Percentiles rank a stretch among this genome's conserved stretches.
These are phyloP conservation scores for Zosterops pallidus DNA, from an alignment of 2,113 vertebrate species.

Conservation along the genomic window DNA sequence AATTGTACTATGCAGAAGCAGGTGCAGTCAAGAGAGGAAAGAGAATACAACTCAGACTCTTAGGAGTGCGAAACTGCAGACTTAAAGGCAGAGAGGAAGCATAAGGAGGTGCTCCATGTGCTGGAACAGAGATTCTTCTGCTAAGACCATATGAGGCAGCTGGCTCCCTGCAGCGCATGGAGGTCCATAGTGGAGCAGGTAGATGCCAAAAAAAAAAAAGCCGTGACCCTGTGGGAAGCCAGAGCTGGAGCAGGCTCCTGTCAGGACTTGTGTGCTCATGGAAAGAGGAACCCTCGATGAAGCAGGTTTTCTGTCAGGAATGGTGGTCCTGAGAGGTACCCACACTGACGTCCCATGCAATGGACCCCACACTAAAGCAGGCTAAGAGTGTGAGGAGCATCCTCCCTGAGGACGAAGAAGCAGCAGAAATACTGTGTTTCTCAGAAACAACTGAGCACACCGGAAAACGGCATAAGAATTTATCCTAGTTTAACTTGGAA, in stretches of 20 bases:
- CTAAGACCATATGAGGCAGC: not conserved
- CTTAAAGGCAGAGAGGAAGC: not conserved
- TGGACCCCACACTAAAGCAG: not conserved
- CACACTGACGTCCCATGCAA: not conserved
- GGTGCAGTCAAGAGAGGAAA: not conserved
- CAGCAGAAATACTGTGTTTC: not conserved
- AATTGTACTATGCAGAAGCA: too few species aligned
- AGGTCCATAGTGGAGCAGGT: not conserved
- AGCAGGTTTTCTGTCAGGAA: not conserved
- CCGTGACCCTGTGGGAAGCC: not conserved
- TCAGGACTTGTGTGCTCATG: not conserved
- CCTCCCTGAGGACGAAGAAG: not conserved
- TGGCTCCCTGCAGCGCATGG: not conserved
- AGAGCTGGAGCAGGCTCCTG: not conserved
- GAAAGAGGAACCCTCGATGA: not conserved
- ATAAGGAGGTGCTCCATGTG: rapidly evolving
- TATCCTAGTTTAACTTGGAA: not conserved
- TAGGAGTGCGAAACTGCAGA: not conserved
- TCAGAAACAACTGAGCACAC: not conserved
- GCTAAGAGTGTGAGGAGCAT: not conserved
- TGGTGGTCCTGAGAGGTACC: not conserved
- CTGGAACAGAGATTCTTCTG: not conserved
- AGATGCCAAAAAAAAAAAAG: not conserved
- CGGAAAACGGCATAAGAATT: not conserved
- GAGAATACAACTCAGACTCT: not conserved